phyloP scores from a whole-genome alignment of 2,113 vertebrate genomes.

The Alouatta palliata region DNA sequence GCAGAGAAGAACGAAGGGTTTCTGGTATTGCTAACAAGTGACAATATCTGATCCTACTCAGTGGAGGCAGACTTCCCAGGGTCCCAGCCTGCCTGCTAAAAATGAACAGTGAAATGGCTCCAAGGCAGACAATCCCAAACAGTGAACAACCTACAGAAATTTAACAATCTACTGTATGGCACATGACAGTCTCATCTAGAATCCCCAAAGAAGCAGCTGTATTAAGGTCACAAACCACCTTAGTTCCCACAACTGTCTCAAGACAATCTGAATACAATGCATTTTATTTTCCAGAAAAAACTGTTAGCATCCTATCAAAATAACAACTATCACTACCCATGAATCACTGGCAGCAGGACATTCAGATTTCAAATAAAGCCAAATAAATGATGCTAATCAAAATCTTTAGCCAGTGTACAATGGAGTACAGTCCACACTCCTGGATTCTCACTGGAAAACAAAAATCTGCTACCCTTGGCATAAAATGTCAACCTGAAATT shows the following conservation, averaged over 20 bases:
- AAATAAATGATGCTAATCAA: not conserved
- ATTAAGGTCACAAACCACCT: not conserved
- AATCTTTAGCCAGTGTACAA: not conserved
- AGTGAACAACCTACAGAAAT: not conserved
- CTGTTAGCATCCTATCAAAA: not conserved
- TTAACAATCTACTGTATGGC: rapidly evolving
- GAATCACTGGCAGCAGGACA: not conserved
- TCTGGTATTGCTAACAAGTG: not conserved
- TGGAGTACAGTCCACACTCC: rapidly evolving
- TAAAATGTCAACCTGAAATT: not conserved
- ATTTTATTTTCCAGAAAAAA: not conserved
- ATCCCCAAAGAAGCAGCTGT: not conserved
- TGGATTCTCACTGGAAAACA: not conserved
- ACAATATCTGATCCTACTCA: not conserved
- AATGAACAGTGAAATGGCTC: not conserved
- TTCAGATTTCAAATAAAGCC: not conserved
- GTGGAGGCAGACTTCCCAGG: not conserved
- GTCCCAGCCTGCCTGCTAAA: rapidly evolving
- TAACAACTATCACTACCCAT: not conserved
- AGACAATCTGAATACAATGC: not conserved
- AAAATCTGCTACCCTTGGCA: not conserved
- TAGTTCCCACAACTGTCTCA: not conserved
- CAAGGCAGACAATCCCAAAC: not conserved
- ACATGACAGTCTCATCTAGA: not conserved
- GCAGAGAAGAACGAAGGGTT: not conserved